Conservation (phyloP, 1,140 invertebrate species). For the Liolophura sinensis region DNA sequence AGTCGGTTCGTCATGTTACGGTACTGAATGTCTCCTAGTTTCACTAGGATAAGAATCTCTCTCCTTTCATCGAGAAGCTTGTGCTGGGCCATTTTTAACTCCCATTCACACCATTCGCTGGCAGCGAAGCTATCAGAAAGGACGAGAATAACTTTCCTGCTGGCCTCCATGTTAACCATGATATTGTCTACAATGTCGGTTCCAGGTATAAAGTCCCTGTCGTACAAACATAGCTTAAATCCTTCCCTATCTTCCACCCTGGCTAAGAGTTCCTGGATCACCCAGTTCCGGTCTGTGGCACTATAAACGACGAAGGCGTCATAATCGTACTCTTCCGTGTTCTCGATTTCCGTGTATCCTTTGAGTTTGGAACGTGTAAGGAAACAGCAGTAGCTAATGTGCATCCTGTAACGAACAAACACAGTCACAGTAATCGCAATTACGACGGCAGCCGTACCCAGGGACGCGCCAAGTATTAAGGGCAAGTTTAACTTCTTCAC, state of each 20-base stretch:
- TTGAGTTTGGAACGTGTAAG: too few relatives aligned
- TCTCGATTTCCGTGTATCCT: too few relatives aligned
- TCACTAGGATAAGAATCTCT: conserved; percentile 80
- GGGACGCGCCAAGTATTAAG: not conserved
- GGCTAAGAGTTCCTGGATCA: conserved; percentile 11
- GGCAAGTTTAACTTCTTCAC: not conserved
- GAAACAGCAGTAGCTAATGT: conserved; percentile 10
- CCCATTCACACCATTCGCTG: conserved; percentile 70
- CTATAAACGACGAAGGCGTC: conserved; percentile 19
- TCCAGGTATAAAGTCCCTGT: conserved; percentile 83
- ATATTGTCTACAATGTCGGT: conserved; percentile 70
- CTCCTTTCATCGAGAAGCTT: conserved; percentile 80
- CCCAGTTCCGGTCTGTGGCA: conserved; percentile 13
- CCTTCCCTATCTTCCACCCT: conserved; percentile 12
- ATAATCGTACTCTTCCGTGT: conserved; percentile 12
- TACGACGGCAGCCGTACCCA: not conserved
- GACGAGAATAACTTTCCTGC: conserved; percentile 66
- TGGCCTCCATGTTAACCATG: conserved; percentile 64
- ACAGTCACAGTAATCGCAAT: not conserved
- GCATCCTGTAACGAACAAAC: conserved; percentile 4
- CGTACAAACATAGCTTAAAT: conserved; percentile 87
- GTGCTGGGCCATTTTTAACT: conserved; percentile 77
- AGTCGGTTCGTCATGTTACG: conserved; percentile 61
- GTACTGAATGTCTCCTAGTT: conserved; percentile 76
- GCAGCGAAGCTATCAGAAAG: conserved; percentile 67